phyloP scores from a whole-genome alignment of 37 sponge, comb jelly and placozoan species.

The Aphrocallistes beatrix region DNA sequence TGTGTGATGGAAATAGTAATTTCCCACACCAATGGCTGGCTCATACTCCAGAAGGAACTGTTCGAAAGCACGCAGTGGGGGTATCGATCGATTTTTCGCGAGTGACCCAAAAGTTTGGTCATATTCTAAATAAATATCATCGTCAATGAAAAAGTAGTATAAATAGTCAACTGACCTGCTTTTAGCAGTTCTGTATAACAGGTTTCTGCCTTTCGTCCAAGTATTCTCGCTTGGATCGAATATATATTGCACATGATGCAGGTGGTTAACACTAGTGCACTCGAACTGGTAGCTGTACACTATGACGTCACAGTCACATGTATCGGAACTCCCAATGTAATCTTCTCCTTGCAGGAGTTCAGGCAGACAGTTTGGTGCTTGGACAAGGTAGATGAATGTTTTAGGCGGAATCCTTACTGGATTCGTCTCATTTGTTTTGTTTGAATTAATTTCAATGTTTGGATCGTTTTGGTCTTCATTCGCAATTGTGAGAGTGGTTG shows the following conservation, averaged over 20 bases:
- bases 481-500: too few relatives aligned
- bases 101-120: too few relatives aligned
- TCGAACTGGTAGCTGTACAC: neutral
- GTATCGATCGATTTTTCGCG: too few relatives aligned
- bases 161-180: neutral
- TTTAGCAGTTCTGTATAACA: neutral
- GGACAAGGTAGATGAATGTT: too few relatives aligned
- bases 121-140: neutral
- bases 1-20: too few relatives aligned
- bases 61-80: neutral
- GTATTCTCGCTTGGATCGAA: neutral
- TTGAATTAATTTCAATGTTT: too few relatives aligned
- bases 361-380: too few relatives aligned
- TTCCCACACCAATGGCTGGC: neutral
- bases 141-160: slow-evolving; percentile 21
- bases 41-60: neutral
- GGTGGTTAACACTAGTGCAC: neutral
- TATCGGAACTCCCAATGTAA: too few relatives aligned
- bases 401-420: too few relatives aligned
- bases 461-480: too few relatives aligned
- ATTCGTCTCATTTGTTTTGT: too few relatives aligned
- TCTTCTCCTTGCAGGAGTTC: too few relatives aligned
- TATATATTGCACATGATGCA: neutral
- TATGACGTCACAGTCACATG: neutral
- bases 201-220: slow-evolving; percentile 20